Base-by-base conservation (phyloP, 2,888 invertebrate species). In the Agrilus cyanescens region DNA sequence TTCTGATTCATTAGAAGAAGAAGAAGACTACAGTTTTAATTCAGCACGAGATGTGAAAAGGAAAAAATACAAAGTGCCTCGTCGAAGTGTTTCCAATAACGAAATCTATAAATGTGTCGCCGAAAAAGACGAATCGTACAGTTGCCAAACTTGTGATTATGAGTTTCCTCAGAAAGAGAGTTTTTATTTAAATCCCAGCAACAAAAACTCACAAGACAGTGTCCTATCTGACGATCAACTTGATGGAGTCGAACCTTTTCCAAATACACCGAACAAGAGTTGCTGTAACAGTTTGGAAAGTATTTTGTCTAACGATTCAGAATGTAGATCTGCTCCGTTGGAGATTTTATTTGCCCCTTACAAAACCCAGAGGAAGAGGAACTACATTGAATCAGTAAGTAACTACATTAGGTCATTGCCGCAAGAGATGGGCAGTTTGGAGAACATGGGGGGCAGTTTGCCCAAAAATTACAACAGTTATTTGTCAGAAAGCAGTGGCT, bases 281-380 rank as follows among this genome's bases (percentile, higher is more conserved):
- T 82, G 81, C 56, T 84, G 82, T 56, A 82, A 83, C 55, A 86
- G 85, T 43, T 72, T 86, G 55, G 87, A 87, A 59, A 85, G 85
- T 55, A 78, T 88, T 4, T 61, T 87, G 0, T 85, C 85, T 1
- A 87, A 86, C 60, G 86, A 85, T 49, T 84, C 83, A 0, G 74
- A 76, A 51, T 85, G 83, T 5, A 83, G 82, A 62, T 84, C 84
- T 41, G 85, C 85, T 1, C 85, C 85, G 0, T 60, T 85, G 30
- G 85, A 85, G 62, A 77, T 80, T 60, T 61, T 83, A 1, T 82
- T 82, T 46, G 76, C 76, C 55, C 41, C 47, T 2, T 41, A 41
- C 31, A 31, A 15, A 44, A 44, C 30, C 37, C 16, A 12, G 35
- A 35, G 8, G 29, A 25, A 8, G 6, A 10, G 7, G 14, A 37